These are phyloP conservation scores for Thermophis baileyi DNA, from an alignment of 2,113 vertebrate genomes.

Conservation along the genomic window DNA sequence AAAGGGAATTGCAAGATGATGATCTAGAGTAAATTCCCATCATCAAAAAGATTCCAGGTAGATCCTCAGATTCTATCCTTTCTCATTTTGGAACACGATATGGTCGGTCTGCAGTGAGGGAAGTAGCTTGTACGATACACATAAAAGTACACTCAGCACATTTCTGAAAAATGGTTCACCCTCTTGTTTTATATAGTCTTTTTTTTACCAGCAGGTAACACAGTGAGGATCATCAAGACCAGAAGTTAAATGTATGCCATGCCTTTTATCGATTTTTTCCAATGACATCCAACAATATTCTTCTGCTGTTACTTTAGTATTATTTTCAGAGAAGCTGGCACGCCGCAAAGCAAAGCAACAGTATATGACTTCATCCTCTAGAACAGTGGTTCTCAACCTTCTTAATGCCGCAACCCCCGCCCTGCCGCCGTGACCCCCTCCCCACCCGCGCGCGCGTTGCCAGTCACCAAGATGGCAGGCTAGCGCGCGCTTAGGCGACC, in stretches of 20 bases:
- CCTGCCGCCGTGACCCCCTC: no score
- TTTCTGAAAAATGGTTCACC: background rate
- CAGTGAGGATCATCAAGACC: background rate
- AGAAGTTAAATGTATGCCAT: background rate
- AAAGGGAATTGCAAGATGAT: background rate
- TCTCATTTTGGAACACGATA: background rate
- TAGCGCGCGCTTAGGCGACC: no score
- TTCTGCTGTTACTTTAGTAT: background rate
- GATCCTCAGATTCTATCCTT: background rate
- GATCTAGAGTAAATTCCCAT: background rate
- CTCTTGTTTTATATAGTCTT: background rate
- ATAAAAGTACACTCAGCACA: background rate
- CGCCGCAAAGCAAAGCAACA: background rate
- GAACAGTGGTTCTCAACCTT: no score
- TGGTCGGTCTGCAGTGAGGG: background rate
- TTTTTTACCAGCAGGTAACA: background rate
- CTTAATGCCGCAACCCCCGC: no score
- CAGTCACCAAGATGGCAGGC: no score
- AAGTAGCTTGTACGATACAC: background rate
- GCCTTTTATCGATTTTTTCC: background rate
- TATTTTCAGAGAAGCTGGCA: background rate
- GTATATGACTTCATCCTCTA: background rate
- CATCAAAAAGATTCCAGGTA: background rate
- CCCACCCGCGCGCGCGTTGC: no score
- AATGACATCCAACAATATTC: background rate